Evolutionary conservation across 2,888 invertebrate species (phyloP).

Genomic region (Trichopria drosophilae): DNA sequence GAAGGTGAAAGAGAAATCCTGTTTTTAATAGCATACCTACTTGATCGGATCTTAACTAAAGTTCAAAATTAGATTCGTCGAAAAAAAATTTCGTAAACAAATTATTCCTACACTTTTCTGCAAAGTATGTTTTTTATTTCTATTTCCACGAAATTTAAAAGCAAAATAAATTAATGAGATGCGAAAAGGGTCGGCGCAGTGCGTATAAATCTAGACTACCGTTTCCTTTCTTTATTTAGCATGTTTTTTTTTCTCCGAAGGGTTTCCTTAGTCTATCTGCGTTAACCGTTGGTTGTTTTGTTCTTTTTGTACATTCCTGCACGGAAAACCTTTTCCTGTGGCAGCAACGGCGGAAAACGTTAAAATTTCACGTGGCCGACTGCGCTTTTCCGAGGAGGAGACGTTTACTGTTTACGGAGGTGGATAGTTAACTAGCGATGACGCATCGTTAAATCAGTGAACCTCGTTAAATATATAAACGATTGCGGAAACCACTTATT

Average conservation of each 20-base stretch:
- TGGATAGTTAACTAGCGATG: background rate
- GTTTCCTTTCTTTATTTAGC: conserved; percentile 24
- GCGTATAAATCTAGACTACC: conserved; percentile 34
- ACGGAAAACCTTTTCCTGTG: conserved; percentile 19
- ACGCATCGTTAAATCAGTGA: conserved; percentile 11
- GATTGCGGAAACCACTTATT: too few species aligned
- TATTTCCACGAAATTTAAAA: too few species aligned
- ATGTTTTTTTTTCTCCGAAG: conserved; percentile 29
- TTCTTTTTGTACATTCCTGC: conserved; percentile 11
- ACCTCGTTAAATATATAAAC: too few species aligned
- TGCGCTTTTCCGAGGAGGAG: conserved; percentile 1
- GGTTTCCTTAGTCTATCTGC: conserved; percentile 34
- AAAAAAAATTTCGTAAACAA: too few species aligned
- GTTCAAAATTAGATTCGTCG: too few species aligned
- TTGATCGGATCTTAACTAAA: too few species aligned
- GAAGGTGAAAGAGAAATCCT: too few species aligned
- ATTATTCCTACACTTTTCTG: too few species aligned
- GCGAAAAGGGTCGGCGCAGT: conserved; percentile 24
- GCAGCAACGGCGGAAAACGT: conserved; percentile 6
- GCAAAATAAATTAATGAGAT: too few species aligned
- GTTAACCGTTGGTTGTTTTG: conserved; percentile 18
- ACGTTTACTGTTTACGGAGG: conserved; percentile 13
- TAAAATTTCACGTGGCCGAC: conserved; percentile 25
- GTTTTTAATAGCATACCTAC: too few species aligned
- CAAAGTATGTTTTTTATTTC: too few species aligned